A percentile compares a stretch with the other conserved stretches of the same genome.
Conservation (phyloP, 2,888 invertebrate genomes). For the Campoletis raptor region DNA sequence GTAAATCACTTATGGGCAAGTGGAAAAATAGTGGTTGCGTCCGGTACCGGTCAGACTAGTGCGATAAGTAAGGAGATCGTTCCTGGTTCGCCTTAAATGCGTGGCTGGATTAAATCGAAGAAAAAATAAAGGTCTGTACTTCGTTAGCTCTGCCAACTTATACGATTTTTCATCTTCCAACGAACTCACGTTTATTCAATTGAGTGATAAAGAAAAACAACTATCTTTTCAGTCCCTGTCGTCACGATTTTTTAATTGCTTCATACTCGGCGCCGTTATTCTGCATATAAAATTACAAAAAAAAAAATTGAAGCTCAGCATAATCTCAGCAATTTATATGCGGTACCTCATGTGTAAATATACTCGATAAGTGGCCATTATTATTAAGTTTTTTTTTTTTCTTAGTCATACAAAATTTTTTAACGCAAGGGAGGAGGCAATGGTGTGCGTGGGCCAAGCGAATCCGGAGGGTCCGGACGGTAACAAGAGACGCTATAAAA, state of each 20-base stretch:
- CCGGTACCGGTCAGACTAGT: conserved; percentile 35
- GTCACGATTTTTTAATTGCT: not conserved
- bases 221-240: not conserved
- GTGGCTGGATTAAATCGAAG: not conserved
- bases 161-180: not conserved
- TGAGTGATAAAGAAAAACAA: conserved; percentile 7
- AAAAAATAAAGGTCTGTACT: not conserved
- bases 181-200: not conserved
- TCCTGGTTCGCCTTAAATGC: conserved; percentile 50
- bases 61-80: conserved; percentile 25
- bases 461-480: conserved; percentile 25
- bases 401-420: conserved; percentile 14
- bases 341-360: not conserved
- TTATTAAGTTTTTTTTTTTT: not conserved
- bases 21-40: conserved; percentile 39
- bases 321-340: conserved; percentile 12
- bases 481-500: conserved; percentile 44
- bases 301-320: not conserved
- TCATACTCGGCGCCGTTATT: not conserved
- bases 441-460: conserved; percentile 25
- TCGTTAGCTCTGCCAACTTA: too few relatives aligned
- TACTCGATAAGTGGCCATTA: conserved; percentile 14
- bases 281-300: not conserved
- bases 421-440: not conserved
- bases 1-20: conserved; percentile 39